These are phyloP conservation scores for Macrostomum lignano DNA, from an alignment of 1,140 invertebrate species.

Conservation along the genomic window DNA sequence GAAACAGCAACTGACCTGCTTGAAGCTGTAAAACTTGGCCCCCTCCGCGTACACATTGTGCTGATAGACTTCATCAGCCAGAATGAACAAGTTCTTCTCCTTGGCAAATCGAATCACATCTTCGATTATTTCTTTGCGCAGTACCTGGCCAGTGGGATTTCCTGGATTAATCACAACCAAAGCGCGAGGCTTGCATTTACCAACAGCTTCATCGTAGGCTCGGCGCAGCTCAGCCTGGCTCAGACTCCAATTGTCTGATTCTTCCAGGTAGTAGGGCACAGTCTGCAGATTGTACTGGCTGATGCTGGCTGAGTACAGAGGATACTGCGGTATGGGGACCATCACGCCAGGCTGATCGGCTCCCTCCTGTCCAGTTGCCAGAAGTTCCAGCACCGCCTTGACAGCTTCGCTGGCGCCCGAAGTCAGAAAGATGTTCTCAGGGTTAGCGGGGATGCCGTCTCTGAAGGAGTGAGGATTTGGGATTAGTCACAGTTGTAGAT, in stretches of 20 bases:
- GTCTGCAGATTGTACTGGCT: conserved; percentile 28
- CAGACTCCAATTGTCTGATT: conserved; percentile 57
- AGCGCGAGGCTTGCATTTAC: conserved; percentile 43
- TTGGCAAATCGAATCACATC: conserved; percentile 70
- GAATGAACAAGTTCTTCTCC: conserved; percentile 48
- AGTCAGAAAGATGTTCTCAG: conserved; percentile 51
- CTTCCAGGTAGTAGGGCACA: conserved; percentile 42
- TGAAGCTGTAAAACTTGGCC: conserved; percentile 67
- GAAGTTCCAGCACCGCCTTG: conserved; percentile 42
- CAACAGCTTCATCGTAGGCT: conserved; percentile 38
- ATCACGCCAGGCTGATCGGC: conserved; percentile 45
- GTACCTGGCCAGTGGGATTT: conserved; percentile 84
- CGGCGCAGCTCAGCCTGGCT: conserved; percentile 51
- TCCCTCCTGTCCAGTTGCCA: conserved; percentile 33
- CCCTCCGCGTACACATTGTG: conserved; percentile 70
- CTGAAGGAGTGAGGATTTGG: no score
- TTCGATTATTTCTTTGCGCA: conserved; percentile 59
- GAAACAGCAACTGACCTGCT: no score
- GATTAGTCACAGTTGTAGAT: no score
- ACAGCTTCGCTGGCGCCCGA: conserved; percentile 70
- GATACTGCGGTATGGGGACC: conserved; percentile 94
- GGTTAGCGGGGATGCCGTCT: conserved; percentile 46
- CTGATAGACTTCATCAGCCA: no score
- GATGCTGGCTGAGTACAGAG: conserved; percentile 72
- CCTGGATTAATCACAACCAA: no score